Evolutionary conservation across 1,140 invertebrate genomes (phyloP).

Genomic region (Mylabris phalerata): DNA sequence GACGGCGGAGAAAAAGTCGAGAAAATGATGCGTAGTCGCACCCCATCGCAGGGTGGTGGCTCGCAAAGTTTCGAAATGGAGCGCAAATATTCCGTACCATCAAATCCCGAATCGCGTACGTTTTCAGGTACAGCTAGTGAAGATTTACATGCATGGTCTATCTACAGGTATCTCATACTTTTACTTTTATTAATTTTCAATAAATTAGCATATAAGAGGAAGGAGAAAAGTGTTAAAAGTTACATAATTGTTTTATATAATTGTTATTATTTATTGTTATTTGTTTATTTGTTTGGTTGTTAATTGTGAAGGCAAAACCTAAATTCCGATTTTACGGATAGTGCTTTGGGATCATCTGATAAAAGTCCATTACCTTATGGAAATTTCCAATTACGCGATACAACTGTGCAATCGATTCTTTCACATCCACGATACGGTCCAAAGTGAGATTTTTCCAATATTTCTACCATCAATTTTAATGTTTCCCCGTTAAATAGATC

Average conservation of each 20-base stretch:
- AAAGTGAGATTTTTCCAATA: constrained; percentile 51
- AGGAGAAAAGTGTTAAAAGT: too few species aligned
- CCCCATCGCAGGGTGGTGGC: constrained; percentile 39
- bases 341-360: constrained; percentile 81
- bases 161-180: constrained; percentile 63
- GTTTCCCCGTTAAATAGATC: constrained; percentile 46
- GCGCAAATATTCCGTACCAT: constrained; percentile 75
- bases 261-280: not conserved
- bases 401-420: constrained; percentile 89
- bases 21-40: constrained; percentile 39
- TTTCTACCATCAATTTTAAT: not conserved
- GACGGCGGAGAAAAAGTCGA: too few species aligned
- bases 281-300: not conserved
- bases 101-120: constrained; percentile 60
- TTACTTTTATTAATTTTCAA: too few species aligned
- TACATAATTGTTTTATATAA: too few species aligned
- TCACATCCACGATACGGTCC: constrained; percentile 83
- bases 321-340: constrained; percentile 92
- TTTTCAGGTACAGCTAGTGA: constrained; percentile 59
- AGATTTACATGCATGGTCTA: constrained; percentile 92
- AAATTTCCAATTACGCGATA: constrained; percentile 86
- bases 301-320: constrained; percentile 73
- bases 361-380: constrained; percentile 86
- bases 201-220: too few species aligned
- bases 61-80: constrained; percentile 60